Conservation (phyloP, 2,113 vertebrate species). For the Rostratula benghalensis region DNA sequence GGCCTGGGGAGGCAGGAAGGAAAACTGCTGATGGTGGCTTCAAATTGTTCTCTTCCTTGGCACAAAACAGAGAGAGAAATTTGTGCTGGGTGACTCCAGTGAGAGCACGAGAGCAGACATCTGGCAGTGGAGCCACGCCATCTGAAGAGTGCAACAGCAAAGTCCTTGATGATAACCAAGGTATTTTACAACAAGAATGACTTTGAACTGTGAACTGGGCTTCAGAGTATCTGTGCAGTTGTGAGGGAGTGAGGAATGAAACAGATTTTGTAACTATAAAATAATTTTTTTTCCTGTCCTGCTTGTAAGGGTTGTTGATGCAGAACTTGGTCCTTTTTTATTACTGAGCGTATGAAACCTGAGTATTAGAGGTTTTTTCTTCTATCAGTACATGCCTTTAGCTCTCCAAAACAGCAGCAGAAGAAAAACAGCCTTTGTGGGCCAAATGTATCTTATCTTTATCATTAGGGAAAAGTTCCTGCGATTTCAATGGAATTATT, state of each 20-base stretch:
- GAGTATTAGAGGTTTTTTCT: background rate
- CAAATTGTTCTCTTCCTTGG: background rate
- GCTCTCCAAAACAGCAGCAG: background rate
- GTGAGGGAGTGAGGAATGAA: background rate
- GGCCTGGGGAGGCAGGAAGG: background rate
- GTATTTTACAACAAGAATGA: slow-evolving; percentile 16
- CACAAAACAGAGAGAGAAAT: background rate
- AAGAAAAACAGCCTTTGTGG: background rate
- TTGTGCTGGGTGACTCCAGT: background rate
- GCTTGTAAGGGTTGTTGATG: background rate
- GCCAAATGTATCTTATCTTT: background rate
- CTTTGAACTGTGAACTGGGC: background rate
- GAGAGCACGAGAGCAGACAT: background rate
- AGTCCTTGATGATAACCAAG: slow-evolving; percentile 16
- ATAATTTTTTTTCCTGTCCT: background rate
- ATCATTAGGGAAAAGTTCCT: background rate
- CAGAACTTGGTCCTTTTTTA: background rate
- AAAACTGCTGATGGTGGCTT: background rate
- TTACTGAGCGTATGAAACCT: background rate
- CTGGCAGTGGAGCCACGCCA: background rate
- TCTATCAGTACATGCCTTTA: background rate
- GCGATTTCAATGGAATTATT: background rate
- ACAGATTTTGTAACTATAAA: background rate
- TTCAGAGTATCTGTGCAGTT: background rate
- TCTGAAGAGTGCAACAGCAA: background rate